These are phyloP conservation scores for Athripsodes cinereus DNA, from an alignment of 2,888 invertebrate species.

Conservation along the genomic window DNA sequence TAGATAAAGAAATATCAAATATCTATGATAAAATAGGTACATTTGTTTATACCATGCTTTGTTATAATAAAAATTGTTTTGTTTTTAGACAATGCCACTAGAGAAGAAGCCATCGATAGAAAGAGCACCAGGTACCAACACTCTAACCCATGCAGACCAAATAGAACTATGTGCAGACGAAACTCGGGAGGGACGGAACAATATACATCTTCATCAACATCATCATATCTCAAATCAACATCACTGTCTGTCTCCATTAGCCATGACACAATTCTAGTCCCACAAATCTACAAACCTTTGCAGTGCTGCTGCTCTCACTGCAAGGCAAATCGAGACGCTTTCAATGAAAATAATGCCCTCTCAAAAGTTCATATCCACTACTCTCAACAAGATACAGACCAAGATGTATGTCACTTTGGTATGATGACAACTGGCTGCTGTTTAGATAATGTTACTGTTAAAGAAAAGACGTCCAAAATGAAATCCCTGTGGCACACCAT, in stretches of 20 bases:
- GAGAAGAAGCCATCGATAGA: constrained; percentile 24
- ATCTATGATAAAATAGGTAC: too few relatives aligned
- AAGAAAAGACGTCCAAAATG: neutral
- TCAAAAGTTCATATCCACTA: neutral
- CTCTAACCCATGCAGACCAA: neutral
- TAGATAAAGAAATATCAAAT: too few relatives aligned
- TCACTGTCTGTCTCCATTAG: neutral
- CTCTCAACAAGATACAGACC: neutral
- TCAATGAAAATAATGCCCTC: neutral
- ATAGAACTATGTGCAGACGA: neutral
- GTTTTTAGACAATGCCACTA: neutral
- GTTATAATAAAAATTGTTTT: neutral
- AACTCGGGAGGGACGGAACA: neutral
- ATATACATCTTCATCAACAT: neutral
- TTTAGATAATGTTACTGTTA: neutral
- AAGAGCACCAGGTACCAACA: neutral
- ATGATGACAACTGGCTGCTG: neutral
- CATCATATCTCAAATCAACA: neutral
- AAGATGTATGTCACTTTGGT: neutral
- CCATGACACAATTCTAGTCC: neutral
- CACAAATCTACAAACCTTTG: neutral
- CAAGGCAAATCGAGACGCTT: neutral
- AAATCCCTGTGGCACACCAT: neutral
- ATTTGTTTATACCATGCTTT: too few relatives aligned
- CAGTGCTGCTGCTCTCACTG: neutral